Evolutionary conservation across 2,113 vertebrate species (phyloP), one percentile per base, ranked within the genome.

Genomic region (Dolichotis patagonum): DNA sequence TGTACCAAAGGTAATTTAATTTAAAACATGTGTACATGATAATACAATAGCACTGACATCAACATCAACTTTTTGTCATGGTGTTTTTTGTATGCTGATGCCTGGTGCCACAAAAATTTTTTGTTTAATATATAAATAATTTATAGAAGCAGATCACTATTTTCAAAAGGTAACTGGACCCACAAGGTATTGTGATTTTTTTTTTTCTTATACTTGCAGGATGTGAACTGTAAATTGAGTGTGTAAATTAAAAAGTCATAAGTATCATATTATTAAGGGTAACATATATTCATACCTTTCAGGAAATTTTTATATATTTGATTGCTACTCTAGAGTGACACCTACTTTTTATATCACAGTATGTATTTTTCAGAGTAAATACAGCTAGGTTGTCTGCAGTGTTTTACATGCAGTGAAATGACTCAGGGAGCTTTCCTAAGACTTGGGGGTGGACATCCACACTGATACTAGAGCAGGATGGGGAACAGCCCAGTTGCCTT

Each of bases 1-100:
- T 97, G 99, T 99, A 97, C 99, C 99, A 82, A 99, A 99, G 99
- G 99, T 99, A 98, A 98, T 94, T 91, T 99, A 98, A 98, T 94
- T 91, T 98, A 98, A 91, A 65, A 84, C 41, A 49, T 93, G n/a
- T 94, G n/a, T 94, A 41, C 67, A 78, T 85, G 49, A 60, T 20
- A 22, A 28, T 92, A 78, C 4, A 58, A 1, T 12, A 85, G 32
- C 11, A 56, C 62, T 41, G 2, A 78, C 28, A 84, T 24, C 73
- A 88, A 35, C 28, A 20, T 49, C 75, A 88, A 43, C 30, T 78
- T 77, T 71, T 60, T 56, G 24, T 96, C n/a, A 26, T 75, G 77
- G 73, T 83, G 30, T 19, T 52, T 65, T 97, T 95, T 80, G 30
- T 63, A 43, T 83, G 32, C 24, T 96, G 28, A 80, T 92, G 56